Evolutionary conservation across 2,888 invertebrate species (phyloP).

Genomic region (Tinea semifulvella): DNA sequence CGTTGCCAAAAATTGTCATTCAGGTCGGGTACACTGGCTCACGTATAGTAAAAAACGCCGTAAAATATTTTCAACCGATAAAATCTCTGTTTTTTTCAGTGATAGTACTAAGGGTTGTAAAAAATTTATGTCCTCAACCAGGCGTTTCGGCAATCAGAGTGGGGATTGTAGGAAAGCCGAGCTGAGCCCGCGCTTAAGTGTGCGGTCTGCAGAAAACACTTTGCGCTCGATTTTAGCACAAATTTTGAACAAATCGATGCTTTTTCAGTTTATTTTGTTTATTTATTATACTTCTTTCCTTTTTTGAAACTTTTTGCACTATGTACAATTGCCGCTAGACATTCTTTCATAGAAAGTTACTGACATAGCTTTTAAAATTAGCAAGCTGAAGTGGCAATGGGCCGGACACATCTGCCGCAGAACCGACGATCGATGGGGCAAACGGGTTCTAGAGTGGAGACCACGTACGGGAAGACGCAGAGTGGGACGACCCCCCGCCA

Average conservation of each 20-base stretch:
- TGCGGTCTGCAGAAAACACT: slow-evolving; percentile 12
- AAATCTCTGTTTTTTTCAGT: slow-evolving; percentile 12
- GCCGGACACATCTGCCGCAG: too few relatives aligned
- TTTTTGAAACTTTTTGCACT: too few relatives aligned
- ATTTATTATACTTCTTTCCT: too few relatives aligned
- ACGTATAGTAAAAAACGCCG: slow-evolving; percentile 6
- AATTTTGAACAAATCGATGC: neutral
- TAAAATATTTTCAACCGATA: slow-evolving; percentile 9
- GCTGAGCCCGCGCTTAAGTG: slow-evolving; percentile 29
- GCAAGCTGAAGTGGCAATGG: too few relatives aligned
- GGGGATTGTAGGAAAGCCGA: slow-evolving; percentile 50
- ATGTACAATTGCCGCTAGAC: too few relatives aligned
- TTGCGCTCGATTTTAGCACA: neutral
- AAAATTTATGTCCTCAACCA: slow-evolving; percentile 17
- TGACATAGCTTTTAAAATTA: too few relatives aligned
- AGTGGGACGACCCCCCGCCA: too few relatives aligned
- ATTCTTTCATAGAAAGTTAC: too few relatives aligned
- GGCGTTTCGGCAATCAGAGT: slow-evolving; percentile 55
- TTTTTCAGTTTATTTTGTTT: neutral
- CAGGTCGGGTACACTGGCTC: neutral
- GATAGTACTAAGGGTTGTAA: slow-evolving; percentile 10
- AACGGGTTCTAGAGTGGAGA: too few relatives aligned
- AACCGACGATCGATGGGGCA: too few relatives aligned
- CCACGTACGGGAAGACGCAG: too few relatives aligned
- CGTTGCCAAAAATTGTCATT: neutral